Conservation (phyloP, 2,113 vertebrate genomes). For the Tympanuchus pallidicinctus region DNA sequence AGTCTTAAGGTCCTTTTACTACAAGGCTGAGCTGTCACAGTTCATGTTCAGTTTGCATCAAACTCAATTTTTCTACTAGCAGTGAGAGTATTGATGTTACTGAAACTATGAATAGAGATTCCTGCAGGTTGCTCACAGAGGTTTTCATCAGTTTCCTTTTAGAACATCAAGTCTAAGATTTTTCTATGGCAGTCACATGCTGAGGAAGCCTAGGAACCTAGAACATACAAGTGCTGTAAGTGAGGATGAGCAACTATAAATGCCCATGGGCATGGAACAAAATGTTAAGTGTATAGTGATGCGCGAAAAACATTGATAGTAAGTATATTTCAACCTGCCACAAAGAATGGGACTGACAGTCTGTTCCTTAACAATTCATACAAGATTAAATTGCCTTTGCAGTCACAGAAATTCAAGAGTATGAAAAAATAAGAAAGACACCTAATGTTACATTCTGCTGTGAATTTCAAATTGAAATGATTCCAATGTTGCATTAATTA, state of each 20-base stretch:
- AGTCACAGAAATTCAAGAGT: not conserved
- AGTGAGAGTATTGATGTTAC: not conserved
- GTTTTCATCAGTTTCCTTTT: not conserved
- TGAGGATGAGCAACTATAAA: not conserved
- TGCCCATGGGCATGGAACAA: not conserved
- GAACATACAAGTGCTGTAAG: not conserved
- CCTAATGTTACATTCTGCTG: not conserved
- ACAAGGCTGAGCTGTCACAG: not conserved
- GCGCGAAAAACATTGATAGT: not conserved
- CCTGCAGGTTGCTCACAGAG: not conserved
- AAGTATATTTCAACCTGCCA: not conserved
- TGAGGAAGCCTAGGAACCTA: not conserved
- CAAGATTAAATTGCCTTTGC: not conserved
- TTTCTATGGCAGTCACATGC: not conserved
- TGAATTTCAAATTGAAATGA: not conserved
- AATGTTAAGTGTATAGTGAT: not conserved
- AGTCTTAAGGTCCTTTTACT: conserved; percentile 35
- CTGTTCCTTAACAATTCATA: not conserved
- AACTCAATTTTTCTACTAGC: not conserved
- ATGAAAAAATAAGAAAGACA: not conserved
- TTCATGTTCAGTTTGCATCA: not conserved
- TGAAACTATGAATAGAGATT: not conserved
- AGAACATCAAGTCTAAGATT: not conserved
- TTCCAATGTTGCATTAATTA: not conserved
- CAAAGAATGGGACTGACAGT: not conserved